A percentile compares a stretch with the other conserved stretches of the same genome.
Conservation (phyloP, 2,797 vertebrate species). For the Sternarchorhynchus goeldii region DNA sequence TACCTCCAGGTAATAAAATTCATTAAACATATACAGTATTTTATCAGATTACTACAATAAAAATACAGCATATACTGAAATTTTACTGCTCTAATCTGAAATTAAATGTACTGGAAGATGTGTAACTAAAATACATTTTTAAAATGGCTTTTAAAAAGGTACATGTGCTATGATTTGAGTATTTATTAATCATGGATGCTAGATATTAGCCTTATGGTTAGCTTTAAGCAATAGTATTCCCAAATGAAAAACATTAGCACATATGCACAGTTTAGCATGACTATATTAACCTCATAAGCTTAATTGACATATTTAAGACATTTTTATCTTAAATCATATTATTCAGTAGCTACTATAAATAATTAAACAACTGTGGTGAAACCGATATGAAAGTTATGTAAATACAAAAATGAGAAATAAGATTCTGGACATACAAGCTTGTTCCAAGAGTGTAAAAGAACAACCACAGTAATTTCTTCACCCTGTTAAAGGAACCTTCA, state of each 20-base stretch:
- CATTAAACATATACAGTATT: conserved; percentile 17
- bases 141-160: not conserved
- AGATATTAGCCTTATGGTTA: not conserved
- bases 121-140: not conserved
- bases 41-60: conserved; percentile 8
- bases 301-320: too few species aligned
- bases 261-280: not conserved
- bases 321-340: too few species aligned
- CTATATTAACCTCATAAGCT: not conserved
- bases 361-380: too few species aligned
- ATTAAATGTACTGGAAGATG: not conserved
- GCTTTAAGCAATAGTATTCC: not conserved
- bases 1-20: conserved; percentile 28
- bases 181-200: not conserved
- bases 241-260: not conserved
- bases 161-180: not conserved
- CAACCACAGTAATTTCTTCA: not conserved
- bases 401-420: too few species aligned
- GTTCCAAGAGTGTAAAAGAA: too few species aligned
- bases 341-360: too few species aligned
- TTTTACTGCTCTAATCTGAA: not conserved
- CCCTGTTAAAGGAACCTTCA: conserved; percentile 18
- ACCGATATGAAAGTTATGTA: too few species aligned
- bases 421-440: too few species aligned
- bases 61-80: not conserved